Conservation (phyloP, 2,888 invertebrate genomes). For the Drosophila pseudotakahashii region DNA sequence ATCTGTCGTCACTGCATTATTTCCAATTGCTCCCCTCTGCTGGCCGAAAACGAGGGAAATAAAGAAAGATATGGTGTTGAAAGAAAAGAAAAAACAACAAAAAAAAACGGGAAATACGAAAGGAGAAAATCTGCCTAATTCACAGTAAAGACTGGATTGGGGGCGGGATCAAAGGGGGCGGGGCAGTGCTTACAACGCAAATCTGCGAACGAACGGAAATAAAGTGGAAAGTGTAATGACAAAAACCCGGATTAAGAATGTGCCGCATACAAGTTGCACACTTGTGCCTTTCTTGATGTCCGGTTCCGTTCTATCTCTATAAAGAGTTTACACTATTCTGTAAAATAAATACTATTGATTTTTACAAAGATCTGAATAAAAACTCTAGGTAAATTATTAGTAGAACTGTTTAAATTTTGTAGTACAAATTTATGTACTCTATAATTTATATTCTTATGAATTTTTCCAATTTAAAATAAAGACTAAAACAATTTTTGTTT, state of each 20-base stretch:
- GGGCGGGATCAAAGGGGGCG: slow-evolving; percentile 2
- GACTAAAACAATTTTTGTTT: too few species aligned
- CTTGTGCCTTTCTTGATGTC: slow-evolving; percentile 60
- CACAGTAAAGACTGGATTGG: slow-evolving; percentile 35
- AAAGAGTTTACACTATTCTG: slow-evolving; percentile 6
- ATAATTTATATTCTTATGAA: too few species aligned
- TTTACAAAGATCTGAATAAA: too few species aligned
- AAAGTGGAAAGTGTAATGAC: slow-evolving; percentile 70
- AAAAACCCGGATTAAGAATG: slow-evolving; percentile 76
- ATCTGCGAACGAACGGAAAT: slow-evolving; percentile 62
- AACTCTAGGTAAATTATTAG: too few species aligned
- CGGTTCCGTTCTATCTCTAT: slow-evolving; percentile 14
- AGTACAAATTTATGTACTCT: too few species aligned
- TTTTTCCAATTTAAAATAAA: too few species aligned
- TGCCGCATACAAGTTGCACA: slow-evolving; percentile 76
- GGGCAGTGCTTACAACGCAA: slow-evolving; percentile 52
- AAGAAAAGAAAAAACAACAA: slow-evolving; percentile 17
- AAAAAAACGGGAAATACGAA: slow-evolving; percentile 19
- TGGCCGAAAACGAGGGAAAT: slow-evolving; percentile 19
- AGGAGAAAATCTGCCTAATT: slow-evolving; percentile 65
- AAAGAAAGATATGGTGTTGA: slow-evolving; percentile 26
- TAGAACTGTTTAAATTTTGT: too few species aligned
- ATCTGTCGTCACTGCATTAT: slow-evolving; percentile 47
- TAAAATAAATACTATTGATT: too few species aligned
- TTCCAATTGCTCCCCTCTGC: slow-evolving; percentile 45